Base-by-base conservation (phyloP, 2,113 vertebrate species). In the Himantopus leucocephalus region DNA sequence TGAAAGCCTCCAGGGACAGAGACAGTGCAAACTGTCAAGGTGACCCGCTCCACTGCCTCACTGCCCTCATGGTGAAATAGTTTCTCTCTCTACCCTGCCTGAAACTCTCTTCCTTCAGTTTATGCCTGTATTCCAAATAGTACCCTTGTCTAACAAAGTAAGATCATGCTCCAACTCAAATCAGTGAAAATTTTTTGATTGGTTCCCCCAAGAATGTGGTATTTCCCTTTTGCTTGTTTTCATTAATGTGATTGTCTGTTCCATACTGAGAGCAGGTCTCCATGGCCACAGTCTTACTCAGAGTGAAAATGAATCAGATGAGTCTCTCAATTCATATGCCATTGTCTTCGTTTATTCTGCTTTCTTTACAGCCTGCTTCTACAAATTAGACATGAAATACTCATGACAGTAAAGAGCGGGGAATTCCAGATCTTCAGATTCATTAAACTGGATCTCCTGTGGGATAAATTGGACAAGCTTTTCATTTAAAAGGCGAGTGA, bases 21-120 rank as follows among this genome's bases (percentile, higher is more conserved):
- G 4, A 29, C n/a, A 17, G 24, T 0, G 0, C 41, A 77, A n/a
- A 12, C 14, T 58, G 5, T 17, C 30, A n/a, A 12, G 6, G 5
- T 3, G 3, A 52, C 26, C 35, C 76, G 9, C 23, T 22, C 14
- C 45, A 9, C 16, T 73, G 47, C 11, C 29, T 37, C 32, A 24
- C 16, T 67, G 29, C 60, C 16, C 10, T 53, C 21, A 8, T 8
- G 20, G 22, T n/a, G 14, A 58, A 59, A 39, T 32, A 50, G 3
- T 17, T 82, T 72, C 14, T 74, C n/a, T 53, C 74, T 59, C 14
- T 24, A 27, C 11, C 18, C 15, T 59, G 9, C 14, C 39, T 43
- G 45, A 50, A 90, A 19, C 7, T 26, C 34, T 35, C 2, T 35
- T 47, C 34, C 15, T 6, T 82, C 34, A 17, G 2, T 76, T 90